Percentiles rank a stretch among this genome's conserved stretches.
Conservation (phyloP, 2,113 vertebrate genomes). For the Hipposideros armiger region DNA sequence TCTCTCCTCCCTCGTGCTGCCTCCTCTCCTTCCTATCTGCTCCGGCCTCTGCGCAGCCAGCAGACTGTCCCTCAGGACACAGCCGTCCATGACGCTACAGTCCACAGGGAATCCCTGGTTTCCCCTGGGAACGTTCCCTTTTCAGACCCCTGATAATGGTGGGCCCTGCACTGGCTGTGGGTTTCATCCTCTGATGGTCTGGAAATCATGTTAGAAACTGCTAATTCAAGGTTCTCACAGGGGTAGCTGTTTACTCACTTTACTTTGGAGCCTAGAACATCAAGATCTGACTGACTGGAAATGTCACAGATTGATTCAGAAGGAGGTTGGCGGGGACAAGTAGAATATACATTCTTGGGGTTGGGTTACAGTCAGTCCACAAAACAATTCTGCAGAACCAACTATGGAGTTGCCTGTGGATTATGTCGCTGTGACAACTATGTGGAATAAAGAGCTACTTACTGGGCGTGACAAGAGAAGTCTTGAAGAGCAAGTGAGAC, state of each 20-base stretch:
- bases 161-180: not conserved
- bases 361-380: not conserved
- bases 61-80: rapidly evolving
- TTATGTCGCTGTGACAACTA: not conserved
- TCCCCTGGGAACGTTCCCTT: not conserved
- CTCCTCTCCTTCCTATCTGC: not conserved
- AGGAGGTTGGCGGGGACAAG: not conserved
- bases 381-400: no score
- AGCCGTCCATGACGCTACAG: rapidly evolving
- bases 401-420: rapidly evolving
- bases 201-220: conserved; percentile 27
- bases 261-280: not conserved
- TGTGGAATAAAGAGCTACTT: rapidly evolving
- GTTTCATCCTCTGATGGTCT: conserved; percentile 5
- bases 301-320: not conserved
- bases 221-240: conserved; percentile 49
- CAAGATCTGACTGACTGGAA: not conserved
- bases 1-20: not conserved
- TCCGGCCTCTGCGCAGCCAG: not conserved
- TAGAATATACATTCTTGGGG: not conserved
- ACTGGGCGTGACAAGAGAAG: rapidly evolving
- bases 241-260: conserved; percentile 8
- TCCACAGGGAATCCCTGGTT: not conserved
- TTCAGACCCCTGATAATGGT: not conserved
- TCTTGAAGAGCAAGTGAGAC: not conserved